Evolutionary conservation across 2,888 invertebrate genomes (phyloP), one percentile per base, ranked within the genome.

Genomic region (Pachymerium ferrugineum): DNA sequence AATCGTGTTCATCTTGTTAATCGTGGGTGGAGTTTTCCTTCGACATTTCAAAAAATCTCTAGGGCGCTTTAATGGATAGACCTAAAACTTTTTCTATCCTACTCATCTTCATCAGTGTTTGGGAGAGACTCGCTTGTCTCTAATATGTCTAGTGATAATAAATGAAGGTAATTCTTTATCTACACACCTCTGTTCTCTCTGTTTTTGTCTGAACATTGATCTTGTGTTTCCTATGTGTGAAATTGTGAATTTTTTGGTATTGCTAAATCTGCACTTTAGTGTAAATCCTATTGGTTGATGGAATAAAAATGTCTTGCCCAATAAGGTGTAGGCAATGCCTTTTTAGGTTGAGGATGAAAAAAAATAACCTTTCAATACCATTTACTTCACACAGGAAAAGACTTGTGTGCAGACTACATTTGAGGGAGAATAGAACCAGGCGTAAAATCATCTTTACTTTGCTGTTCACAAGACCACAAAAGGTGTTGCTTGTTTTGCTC

Each of bases 191-290:
- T 2, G 19, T 22, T 54, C 22, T 54, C 47, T 54, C 16, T 19
- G 47, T 22, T 54, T 54, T 22, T 54, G 19, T 54, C n/a, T n/a
- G n/a, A n/a, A n/a, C 16, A 54, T 54, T 54, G 47, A 19, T 38
- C 19, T 54, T n/a, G n/a, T n/a, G n/a, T n/a, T n/a, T n/a, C n/a
- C n/a, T n/a, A n/a, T n/a, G n/a, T n/a, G n/a, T n/a, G n/a, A n/a
- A n/a, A n/a, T n/a, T n/a, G n/a, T n/a, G n/a, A n/a, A n/a, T n/a
- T n/a, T n/a, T n/a, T n/a, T n/a, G n/a, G n/a, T n/a, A n/a, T n/a
- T n/a, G n/a, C n/a, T n/a, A n/a, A 62, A n/a, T 62, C 62, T 62
- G 62, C 62, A 62, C 62, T 62, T 62, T 62, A 62, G 62, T 62
- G 62, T 62, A 62, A n/a, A 62, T 62, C 62, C 62, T 62, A 62